Evolutionary conservation across 1,140 invertebrate species (phyloP), one percentile per base, ranked within the genome.

Genomic region (Tetranychus cinnabarinus): DNA sequence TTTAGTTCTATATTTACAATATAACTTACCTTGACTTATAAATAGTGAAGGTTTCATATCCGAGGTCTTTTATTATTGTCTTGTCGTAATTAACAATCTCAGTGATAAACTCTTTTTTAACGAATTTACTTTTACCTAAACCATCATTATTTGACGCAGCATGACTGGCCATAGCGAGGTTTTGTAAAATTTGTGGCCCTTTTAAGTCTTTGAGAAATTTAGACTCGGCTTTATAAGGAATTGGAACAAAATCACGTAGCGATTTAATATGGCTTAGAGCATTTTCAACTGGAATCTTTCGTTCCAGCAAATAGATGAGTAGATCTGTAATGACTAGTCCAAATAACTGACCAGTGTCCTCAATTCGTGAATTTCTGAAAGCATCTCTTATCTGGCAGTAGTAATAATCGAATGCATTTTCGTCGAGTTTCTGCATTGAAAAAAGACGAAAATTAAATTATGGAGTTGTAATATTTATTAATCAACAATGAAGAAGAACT

Each of bases 321-420:
- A 61, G 31, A n/a, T 61, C 36, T 33, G 36, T 61, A 1, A 54
- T 36, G 61, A 47, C 39, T 42, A 42, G 10, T 39, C 36, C 33
- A 52, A 31, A n/a, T 35, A 37, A 34, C 23, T 37, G 31, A 45
- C 39, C 46, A 33, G n/a, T 46, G 7, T 31, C 36, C 23, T 59
- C 33, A 35, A 23, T 13, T 8, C 33, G 1, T 46, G 39, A 35
- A n/a, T 48, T 59, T 31, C 86, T 73, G 23, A 89, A 80, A 77
- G 88, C 86, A 68, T 77, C 76, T 46, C 83, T 74, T 39, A 81
- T 82, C 80, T 91, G 88, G 71, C 82, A 79, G 71, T 86, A 90
- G 70, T 83, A 84, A 72, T 88, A 90, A 67, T 86, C 78, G 68
- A 85, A 87, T 13, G 85, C 82, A 58, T 78, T 77, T 34, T 72